Evolutionary conservation across 2,113 vertebrate genomes (phyloP).

Genomic region (Odobenus rosmarus): DNA sequence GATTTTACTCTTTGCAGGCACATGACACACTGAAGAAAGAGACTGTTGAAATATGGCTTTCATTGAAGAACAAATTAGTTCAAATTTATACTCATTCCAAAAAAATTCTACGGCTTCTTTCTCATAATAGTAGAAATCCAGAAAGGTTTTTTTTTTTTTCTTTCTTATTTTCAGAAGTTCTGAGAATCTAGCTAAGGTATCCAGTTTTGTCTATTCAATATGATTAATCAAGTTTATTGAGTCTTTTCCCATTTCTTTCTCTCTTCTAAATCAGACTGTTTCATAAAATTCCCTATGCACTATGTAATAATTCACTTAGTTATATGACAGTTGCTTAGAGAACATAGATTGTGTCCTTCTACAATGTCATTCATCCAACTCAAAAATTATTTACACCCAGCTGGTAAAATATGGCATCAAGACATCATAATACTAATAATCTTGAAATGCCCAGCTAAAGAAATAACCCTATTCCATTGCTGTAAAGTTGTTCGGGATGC

Average conservation of each 20-base stretch:
- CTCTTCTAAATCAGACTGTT: conserved; percentile 33
- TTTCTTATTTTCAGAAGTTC: background rate
- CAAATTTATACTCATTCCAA: background rate
- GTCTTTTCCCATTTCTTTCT: conserved; percentile 1
- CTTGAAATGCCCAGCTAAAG: conserved; percentile 34
- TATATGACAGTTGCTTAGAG: background rate
- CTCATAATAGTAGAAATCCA: background rate
- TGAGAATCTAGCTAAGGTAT: background rate
- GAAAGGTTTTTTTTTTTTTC: background rate
- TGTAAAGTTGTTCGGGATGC: background rate
- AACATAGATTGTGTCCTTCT: background rate
- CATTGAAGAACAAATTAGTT: background rate
- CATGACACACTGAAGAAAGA: background rate
- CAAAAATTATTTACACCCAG: background rate
- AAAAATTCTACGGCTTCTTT: background rate
- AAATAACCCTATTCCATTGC: background rate
- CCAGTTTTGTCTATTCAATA: background rate
- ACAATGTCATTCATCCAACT: background rate
- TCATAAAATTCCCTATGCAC: background rate
- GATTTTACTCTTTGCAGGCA: background rate
- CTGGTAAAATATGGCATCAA: background rate
- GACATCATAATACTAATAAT: background rate
- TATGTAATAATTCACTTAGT: background rate
- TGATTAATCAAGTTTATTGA: conserved; percentile 29
- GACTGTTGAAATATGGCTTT: background rate